Conservation (phyloP, 2,797 vertebrate genomes). For the Thalassophryne amazonica region DNA sequence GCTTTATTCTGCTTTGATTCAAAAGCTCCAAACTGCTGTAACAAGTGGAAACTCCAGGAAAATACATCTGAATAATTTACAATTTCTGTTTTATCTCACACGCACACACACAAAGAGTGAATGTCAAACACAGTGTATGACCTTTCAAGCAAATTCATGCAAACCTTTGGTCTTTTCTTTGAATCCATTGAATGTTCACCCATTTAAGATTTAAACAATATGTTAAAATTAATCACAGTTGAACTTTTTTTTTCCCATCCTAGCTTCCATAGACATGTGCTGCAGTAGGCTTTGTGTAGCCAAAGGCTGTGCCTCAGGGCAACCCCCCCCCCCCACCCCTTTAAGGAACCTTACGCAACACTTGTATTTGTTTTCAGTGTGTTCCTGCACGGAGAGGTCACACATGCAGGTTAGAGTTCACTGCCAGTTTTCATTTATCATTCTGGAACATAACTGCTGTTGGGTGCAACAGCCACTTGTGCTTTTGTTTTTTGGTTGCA, state of each 20-base stretch:
- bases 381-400: constrained; percentile 7
- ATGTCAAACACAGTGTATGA: too few species aligned
- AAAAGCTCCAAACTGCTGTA: too few species aligned
- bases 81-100: neutral
- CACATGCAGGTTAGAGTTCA: neutral
- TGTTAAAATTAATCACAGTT: too few species aligned
- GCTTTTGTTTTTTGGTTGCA: neutral
- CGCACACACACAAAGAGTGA: too few species aligned
- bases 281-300: neutral
- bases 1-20: neutral
- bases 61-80: too few species aligned
- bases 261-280: neutral
- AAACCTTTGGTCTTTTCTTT: too few species aligned
- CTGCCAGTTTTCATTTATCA: neutral
- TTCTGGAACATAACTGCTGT: constrained; percentile 4
- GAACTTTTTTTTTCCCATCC: too few species aligned
- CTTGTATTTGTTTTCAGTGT: constrained; percentile 2
- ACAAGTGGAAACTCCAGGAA: neutral
- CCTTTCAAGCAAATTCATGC: too few species aligned
- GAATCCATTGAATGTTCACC: too few species aligned
- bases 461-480: neutral
- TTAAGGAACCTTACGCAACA: constrained; percentile 40
- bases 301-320: constrained; percentile 15
- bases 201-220: too few species aligned
- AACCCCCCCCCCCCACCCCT: constrained; percentile 43